Conservation (phyloP, 2,113 vertebrate genomes). For the Planiliza haematocheilus region DNA sequence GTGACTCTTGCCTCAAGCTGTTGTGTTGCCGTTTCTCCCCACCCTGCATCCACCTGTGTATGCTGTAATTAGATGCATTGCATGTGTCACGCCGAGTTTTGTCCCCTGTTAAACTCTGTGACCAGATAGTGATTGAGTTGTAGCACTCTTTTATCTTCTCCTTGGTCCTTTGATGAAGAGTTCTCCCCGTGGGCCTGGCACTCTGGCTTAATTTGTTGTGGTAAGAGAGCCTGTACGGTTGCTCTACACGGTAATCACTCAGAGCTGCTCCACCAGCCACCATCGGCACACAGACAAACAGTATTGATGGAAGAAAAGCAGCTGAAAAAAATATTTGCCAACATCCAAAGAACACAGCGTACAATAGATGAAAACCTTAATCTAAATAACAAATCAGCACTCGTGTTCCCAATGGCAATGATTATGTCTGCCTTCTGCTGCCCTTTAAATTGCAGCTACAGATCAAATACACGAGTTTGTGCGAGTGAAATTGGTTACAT, state of each 20-base stretch:
- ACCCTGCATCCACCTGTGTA: slow-evolving; percentile 20
- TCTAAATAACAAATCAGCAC: slow-evolving; percentile 52
- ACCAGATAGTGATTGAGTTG: slow-evolving; percentile 70
- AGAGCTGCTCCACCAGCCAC: slow-evolving; percentile 51
- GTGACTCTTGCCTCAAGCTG: slow-evolving; percentile 18
- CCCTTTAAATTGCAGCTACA: slow-evolving; percentile 38
- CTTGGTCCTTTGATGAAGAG: slow-evolving; percentile 57
- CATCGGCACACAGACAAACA: slow-evolving; percentile 25
- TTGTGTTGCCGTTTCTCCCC: slow-evolving; percentile 15
- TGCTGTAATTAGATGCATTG: slow-evolving; percentile 60
- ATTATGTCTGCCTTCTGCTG: slow-evolving; percentile 33
- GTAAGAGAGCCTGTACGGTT: slow-evolving; percentile 66
- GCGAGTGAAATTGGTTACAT: slow-evolving; percentile 18
- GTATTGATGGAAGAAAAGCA: slow-evolving; percentile 17
- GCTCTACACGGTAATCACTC: slow-evolving; percentile 60
- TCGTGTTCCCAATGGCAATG: slow-evolving; percentile 12
- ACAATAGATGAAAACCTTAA: slow-evolving; percentile 30
- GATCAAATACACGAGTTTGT: slow-evolving; percentile 16
- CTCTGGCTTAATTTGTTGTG: slow-evolving; percentile 67
- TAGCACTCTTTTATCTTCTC: slow-evolving; percentile 65
- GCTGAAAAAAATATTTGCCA: slow-evolving; percentile 14
- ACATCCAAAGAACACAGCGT: slow-evolving; percentile 30
- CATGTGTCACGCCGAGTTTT: slow-evolving; percentile 61
- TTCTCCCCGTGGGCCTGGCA: slow-evolving; percentile 50
- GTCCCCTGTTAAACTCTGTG: slow-evolving; percentile 65